Conservation (phyloP, 2,888 invertebrate species). For the Eupithecia abbreviata region DNA sequence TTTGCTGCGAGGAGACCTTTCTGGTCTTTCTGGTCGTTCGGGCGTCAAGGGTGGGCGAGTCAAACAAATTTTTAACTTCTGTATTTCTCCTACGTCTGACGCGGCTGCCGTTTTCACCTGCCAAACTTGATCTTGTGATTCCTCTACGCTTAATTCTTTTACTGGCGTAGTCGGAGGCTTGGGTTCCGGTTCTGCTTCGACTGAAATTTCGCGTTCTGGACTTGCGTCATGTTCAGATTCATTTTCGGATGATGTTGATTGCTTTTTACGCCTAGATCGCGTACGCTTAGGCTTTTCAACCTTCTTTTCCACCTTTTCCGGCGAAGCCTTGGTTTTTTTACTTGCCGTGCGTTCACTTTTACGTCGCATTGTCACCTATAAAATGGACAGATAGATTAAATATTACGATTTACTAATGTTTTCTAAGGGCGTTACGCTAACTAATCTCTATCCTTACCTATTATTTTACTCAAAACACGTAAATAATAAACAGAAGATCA, state of each 20-base stretch:
- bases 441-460: conserved; percentile 9
- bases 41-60: conserved; percentile 83
- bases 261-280: conserved; percentile 82
- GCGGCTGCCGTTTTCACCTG: conserved; percentile 79
- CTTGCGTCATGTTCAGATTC: conserved; percentile 74
- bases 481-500: conserved; percentile 16
- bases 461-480: background rate
- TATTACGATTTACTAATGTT: background rate
- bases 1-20: conserved; percentile 79
- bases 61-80: conserved; percentile 86
- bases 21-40: conserved; percentile 79
- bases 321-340: conserved; percentile 86
- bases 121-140: conserved; percentile 79
- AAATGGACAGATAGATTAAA: conserved; percentile 32
- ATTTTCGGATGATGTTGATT: conserved; percentile 82
- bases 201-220: conserved; percentile 57
- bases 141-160: conserved; percentile 69
- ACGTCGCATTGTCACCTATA: conserved; percentile 85
- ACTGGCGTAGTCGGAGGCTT: conserved; percentile 61
- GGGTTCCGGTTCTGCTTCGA: conserved; percentile 54
- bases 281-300: conserved; percentile 81
- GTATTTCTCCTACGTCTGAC: conserved; percentile 83
- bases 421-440: background rate
- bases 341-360: conserved; percentile 87
- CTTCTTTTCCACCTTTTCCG: conserved; percentile 87